These are phyloP conservation scores for Sebastes glaucus DNA, from an alignment of 2,797 vertebrate species.

Conservation along the genomic window DNA sequence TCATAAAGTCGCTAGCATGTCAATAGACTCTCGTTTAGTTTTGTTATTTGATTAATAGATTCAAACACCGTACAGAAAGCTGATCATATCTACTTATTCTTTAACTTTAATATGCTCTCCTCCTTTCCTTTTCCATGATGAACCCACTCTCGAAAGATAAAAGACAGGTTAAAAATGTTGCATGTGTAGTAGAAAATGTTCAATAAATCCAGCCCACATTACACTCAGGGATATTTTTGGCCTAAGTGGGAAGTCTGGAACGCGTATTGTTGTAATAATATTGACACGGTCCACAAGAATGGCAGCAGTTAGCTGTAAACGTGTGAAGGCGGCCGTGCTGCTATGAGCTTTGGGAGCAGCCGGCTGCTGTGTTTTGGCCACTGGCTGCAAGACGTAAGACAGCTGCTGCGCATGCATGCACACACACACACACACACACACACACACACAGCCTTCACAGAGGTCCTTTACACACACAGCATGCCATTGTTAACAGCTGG, in stretches of 20 bases:
- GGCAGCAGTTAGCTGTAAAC: conserved; percentile 35
- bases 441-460: conserved; percentile 42
- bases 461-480: conserved; percentile 64
- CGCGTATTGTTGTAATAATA: conserved; percentile 9
- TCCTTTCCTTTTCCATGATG: neutral
- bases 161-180: neutral
- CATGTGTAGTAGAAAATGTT: neutral
- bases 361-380: conserved; percentile 29
- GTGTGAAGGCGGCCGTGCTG: conserved; percentile 24
- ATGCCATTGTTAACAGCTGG: conserved; percentile 79
- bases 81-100: neutral
- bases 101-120: too few species aligned
- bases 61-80: neutral
- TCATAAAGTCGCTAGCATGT: too few species aligned
- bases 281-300: neutral
- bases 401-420: conserved; percentile 64
- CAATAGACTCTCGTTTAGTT: too few species aligned
- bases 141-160: neutral
- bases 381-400: conserved; percentile 42
- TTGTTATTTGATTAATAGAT: neutral
- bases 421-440: conserved; percentile 41
- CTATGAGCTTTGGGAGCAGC: conserved; percentile 49
- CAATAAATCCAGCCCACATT: neutral
- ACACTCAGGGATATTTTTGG: conserved; percentile 10
- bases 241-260: neutral